These are phyloP conservation scores for Gobio occitaniae DNA, from an alignment of 2,797 vertebrate species.

Conservation along the genomic window DNA sequence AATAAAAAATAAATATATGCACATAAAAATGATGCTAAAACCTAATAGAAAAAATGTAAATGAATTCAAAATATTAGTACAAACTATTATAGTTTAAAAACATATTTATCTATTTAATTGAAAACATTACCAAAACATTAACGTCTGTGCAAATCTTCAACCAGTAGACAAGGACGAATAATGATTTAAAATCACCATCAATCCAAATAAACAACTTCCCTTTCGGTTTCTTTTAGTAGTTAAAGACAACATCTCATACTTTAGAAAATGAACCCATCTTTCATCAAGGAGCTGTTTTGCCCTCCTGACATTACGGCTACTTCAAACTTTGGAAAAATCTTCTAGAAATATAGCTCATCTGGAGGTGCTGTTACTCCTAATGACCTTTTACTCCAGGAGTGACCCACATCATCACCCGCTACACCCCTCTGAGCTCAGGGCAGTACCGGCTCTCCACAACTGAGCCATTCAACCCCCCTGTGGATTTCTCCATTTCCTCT, in stretches of 20 bases:
- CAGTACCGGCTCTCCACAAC: slow-evolving; percentile 40
- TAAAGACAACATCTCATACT: slow-evolving; percentile 27
- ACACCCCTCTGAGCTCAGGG: slow-evolving; percentile 38
- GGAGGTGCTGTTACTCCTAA: slow-evolving; percentile 25
- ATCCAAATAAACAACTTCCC: slow-evolving; percentile 1
- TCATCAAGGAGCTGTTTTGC: slow-evolving; percentile 15
- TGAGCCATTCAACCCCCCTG: slow-evolving; percentile 54
- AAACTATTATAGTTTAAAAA: not conserved
- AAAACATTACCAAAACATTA: not conserved
- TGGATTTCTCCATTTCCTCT: slow-evolving; percentile 60
- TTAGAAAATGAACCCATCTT: slow-evolving; percentile 23
- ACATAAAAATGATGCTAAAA: not conserved
- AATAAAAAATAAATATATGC: not conserved
- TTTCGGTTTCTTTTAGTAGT: slow-evolving; percentile 16
- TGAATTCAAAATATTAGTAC: not conserved
- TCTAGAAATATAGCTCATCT: slow-evolving; percentile 16
- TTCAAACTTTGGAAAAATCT: slow-evolving; percentile 27
- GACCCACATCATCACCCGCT: slow-evolving; percentile 41
- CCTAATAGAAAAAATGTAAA: not conserved
- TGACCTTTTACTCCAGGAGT: slow-evolving; percentile 44
- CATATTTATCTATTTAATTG: not conserved
- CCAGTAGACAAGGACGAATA: not conserved
- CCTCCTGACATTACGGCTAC: not conserved
- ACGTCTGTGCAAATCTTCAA: not conserved
- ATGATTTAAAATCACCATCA: slow-evolving; percentile 1